Percentiles rank a stretch among this genome's conserved stretches.
These are phyloP conservation scores for Pogona vitticeps DNA, from an alignment of 2,113 vertebrate genomes.

Conservation along the genomic window DNA sequence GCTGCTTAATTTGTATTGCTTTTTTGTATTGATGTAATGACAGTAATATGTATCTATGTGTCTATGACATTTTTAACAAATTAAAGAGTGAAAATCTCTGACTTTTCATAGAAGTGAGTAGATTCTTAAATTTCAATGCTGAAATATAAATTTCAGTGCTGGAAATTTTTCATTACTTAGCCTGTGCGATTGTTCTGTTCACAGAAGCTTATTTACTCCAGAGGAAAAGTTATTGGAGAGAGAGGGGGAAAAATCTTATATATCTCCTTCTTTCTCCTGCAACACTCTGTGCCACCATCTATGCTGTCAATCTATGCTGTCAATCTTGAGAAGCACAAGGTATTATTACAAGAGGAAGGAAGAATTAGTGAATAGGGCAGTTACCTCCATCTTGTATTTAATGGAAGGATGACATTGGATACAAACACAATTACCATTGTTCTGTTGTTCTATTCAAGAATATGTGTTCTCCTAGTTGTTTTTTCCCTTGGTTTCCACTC, in stretches of 20 bases:
- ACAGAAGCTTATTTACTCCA: background rate
- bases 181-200: background rate
- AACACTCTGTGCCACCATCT: background rate
- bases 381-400: background rate
- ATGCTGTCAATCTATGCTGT: background rate
- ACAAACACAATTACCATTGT: background rate
- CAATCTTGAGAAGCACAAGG: background rate
- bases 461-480: background rate
- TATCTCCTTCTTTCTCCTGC: background rate
- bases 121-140: slow-evolving; percentile 41
- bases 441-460: too few relatives aligned
- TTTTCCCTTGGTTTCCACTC: background rate
- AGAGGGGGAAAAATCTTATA: background rate
- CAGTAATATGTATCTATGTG: slow-evolving; percentile 81
- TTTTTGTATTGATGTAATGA: slow-evolving; percentile 84
- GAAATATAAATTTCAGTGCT: slow-evolving; percentile 23
- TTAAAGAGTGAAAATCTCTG: slow-evolving; percentile 69
- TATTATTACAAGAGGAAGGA: background rate
- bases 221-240: background rate
- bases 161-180: background rate
- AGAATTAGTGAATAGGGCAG: background rate
- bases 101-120: slow-evolving; percentile 43
- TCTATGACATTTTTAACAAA: slow-evolving; percentile 79
- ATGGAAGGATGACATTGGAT: background rate
- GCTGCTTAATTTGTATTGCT: slow-evolving; percentile 85